Percentiles rank a stretch among this genome's conserved stretches.
phyloP scores from a whole-genome alignment of 2,797 vertebrate species.

The Lepilemur septentrionalis region DNA sequence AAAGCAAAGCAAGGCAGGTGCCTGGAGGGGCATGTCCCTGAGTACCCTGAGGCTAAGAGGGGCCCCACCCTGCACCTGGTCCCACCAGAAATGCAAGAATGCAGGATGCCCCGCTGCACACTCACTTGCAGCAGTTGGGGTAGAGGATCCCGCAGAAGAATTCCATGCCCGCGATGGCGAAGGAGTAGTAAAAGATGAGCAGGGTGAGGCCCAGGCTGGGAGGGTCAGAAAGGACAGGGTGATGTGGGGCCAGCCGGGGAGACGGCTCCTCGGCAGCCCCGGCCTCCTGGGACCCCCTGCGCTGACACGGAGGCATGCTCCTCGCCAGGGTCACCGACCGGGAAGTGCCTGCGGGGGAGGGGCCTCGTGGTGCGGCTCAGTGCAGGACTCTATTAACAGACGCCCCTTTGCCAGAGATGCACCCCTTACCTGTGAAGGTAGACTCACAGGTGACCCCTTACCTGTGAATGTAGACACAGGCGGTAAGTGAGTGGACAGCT shows the following conservation, averaged over 20 bases:
- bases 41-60: background rate
- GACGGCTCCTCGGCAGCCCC: background rate
- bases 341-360: constrained; percentile 31
- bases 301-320: background rate
- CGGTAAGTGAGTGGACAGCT: constrained; percentile 27
- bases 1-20: background rate
- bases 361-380: background rate
- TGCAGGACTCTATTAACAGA: background rate
- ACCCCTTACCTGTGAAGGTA: constrained; percentile 66
- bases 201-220: constrained; percentile 94
- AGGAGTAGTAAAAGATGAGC: constrained; percentile 98
- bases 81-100: fast-evolving
- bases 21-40: fast-evolving
- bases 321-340: background rate
- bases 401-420: constrained; percentile 22
- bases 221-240: constrained; percentile 52
- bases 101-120: background rate
- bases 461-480: constrained; percentile 69
- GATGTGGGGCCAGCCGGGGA: background rate
- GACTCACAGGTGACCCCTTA: constrained; percentile 71
- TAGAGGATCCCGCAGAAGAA: constrained; percentile 94
- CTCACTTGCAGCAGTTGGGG: constrained; percentile 99
- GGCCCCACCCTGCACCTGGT: fast-evolving
- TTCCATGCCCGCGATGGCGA: constrained; percentile 99
- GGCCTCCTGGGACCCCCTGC: background rate